Evolutionary conservation across 2,888 invertebrate species (phyloP).

Genomic region (Parnassius apollo): DNA sequence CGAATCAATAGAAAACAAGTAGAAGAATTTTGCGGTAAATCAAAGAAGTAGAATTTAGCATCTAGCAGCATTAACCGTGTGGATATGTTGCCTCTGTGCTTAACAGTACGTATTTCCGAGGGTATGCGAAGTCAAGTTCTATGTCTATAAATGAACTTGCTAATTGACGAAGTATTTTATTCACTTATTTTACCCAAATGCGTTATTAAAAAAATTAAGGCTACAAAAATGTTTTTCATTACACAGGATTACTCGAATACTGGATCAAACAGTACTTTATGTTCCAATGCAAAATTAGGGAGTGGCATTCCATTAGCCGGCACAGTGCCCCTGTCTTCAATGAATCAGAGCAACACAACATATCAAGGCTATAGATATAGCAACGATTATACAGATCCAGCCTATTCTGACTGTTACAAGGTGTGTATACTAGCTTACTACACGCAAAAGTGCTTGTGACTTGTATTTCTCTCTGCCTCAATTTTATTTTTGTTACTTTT

Average conservation of each 20-base stretch:
- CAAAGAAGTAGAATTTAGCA: no score
- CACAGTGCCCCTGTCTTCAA: slow-evolving; percentile 86
- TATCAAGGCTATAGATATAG: slow-evolving; percentile 82
- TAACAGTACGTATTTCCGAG: no score
- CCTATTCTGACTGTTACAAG: slow-evolving; percentile 89
- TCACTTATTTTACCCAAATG: no score
- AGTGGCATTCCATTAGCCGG: slow-evolving; percentile 89
- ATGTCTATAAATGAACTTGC: no score
- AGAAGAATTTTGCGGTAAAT: no score
- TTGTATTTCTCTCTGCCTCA: neutral
- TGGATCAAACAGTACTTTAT: slow-evolving; percentile 80
- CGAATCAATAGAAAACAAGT: no score
- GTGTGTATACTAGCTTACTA: slow-evolving; percentile 39
- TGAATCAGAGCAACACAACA: slow-evolving; percentile 79
- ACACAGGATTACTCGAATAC: slow-evolving; percentile 82
- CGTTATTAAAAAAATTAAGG: neutral
- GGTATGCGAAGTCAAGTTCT: no score
- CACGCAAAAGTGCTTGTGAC: slow-evolving; percentile 13
- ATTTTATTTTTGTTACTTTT: no score
- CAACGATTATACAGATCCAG: slow-evolving; percentile 89
- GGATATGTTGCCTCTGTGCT: no score
- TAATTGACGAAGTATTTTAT: no score
- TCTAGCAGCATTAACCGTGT: no score
- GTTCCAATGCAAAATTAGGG: slow-evolving; percentile 74
- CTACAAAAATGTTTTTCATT: slow-evolving; percentile 20